A percentile compares a stretch with the other conserved stretches of the same genome.
phyloP scores from a whole-genome alignment of 2,888 invertebrate species.

The Pegoplata infirma region DNA sequence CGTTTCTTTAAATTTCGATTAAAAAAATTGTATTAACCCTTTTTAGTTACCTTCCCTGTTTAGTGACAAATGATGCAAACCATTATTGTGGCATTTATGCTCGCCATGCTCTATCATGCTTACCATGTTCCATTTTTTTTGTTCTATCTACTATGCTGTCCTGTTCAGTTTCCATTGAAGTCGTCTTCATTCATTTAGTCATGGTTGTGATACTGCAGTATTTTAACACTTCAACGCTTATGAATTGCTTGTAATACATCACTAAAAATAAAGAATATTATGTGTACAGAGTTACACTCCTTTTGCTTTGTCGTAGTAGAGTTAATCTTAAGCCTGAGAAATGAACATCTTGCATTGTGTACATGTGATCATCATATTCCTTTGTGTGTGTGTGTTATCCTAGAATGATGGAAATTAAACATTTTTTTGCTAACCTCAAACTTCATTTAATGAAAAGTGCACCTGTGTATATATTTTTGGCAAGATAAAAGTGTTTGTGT shows the following conservation, averaged over 20 bases:
- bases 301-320: background rate
- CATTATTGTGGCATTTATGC: conserved; percentile 61
- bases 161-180: background rate
- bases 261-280: conserved; percentile 29
- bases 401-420: background rate
- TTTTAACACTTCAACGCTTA: conserved; percentile 58
- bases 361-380: conserved; percentile 24
- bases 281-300: too few species aligned
- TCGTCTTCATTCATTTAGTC: conserved; percentile 20
- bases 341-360: conserved; percentile 48
- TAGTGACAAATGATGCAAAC: conserved; percentile 54
- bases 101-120: conserved; percentile 54
- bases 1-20: too few species aligned
- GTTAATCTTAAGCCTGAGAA: conserved; percentile 48
- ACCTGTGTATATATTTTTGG: too few species aligned
- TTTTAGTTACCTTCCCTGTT: too few species aligned
- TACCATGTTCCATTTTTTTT: conserved; percentile 16
- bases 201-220: conserved; percentile 29
- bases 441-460: too few species aligned
- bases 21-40: too few species aligned
- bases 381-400: background rate
- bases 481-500: too few species aligned
- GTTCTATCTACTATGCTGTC: background rate
- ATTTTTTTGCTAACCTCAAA: background rate
- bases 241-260: conserved; percentile 56